Evolutionary conservation across 2,797 vertebrate species (phyloP), one percentile per base, ranked within the genome.

Genomic region (Micropoecilia bifurca): DNA sequence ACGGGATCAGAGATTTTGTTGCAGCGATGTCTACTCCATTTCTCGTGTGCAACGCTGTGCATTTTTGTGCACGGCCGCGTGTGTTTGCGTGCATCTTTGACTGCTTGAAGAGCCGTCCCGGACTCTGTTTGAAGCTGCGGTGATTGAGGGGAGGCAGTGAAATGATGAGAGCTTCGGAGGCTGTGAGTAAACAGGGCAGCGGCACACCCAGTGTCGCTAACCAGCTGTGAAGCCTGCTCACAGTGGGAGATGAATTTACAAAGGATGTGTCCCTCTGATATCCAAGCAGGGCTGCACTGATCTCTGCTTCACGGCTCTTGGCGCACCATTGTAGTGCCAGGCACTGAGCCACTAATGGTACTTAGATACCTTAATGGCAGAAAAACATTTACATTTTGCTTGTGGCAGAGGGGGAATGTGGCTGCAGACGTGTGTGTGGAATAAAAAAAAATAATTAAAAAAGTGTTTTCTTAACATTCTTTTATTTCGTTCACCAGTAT

Each of bases 181-280:
- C 88, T 80, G 81, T 87, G 68, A 95, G 93, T 95, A 94, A 95
- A 95, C 93, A 95, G 93, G 94, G 86, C 87, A 93, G 85, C 88
- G 89, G 91, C 92, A 94, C 93, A 94, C 91, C 91, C 93, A 72
- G 95, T 89, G 93, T 92, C 83, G 93, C 93, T 95, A 95, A 96
- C 94, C 94, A 95, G 95, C 95, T 95, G 95, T 95, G 95, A 95
- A 96, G 93, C 93, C 89, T 89, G 89, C 92, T 89, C 95, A 91
- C 95, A 95, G 95, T 93, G 92, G 95, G 95, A 93, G 94, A 95
- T 86, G 90, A 93, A 95, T 95, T 92, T 95, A 95, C 94, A 95
- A 95, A 95, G 94, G 93, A 94, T 94, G 94, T 94, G 91, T 95
- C 91, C 91, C 93, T 96, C 92, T 95, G 94, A 96, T 95, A 94